A percentile compares a stretch with the other conserved stretches of the same genome.
Conservation (phyloP, 2,888 invertebrate genomes). For the Pyrochroa serraticornis region DNA sequence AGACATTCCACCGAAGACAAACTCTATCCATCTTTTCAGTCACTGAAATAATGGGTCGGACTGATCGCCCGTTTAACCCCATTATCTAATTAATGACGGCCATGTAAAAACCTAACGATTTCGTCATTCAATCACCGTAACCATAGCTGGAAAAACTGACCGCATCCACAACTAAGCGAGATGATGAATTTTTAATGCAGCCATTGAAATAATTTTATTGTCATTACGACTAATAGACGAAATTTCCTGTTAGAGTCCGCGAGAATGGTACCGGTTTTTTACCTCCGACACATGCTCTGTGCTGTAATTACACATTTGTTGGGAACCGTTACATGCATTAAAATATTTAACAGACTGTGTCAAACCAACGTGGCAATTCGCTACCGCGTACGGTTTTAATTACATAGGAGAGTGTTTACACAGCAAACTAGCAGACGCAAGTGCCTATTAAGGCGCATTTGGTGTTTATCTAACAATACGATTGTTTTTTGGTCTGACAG, state of each 20-base stretch:
- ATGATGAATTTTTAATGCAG: slow-evolving; percentile 34
- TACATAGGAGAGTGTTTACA: too few relatives aligned
- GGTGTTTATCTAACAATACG: too few relatives aligned
- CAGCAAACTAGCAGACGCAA: too few relatives aligned
- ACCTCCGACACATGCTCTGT: too few relatives aligned
- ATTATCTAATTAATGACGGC: slow-evolving; percentile 22
- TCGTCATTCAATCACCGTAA: slow-evolving; percentile 19
- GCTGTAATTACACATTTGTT: too few relatives aligned
- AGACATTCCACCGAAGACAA: neutral
- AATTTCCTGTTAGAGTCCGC: slow-evolving; percentile 29
- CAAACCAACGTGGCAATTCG: too few relatives aligned
- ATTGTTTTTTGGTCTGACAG: too few relatives aligned
- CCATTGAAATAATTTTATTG: slow-evolving; percentile 33
- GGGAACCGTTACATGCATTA: too few relatives aligned
- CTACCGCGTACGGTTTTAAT: too few relatives aligned
- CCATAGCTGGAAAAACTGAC: neutral
- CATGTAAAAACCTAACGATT: slow-evolving; percentile 11
- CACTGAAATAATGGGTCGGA: slow-evolving; percentile 14
- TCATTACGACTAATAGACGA: slow-evolving; percentile 32
- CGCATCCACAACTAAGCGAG: neutral
- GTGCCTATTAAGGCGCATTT: too few relatives aligned
- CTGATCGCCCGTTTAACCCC: slow-evolving; percentile 16
- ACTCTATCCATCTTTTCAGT: slow-evolving; percentile 7
- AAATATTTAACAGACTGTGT: too few relatives aligned
- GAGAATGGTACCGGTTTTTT: too few relatives aligned